Base-by-base conservation (phyloP, 2,797 vertebrate species). In the Sebastiscus albofasciatus region DNA sequence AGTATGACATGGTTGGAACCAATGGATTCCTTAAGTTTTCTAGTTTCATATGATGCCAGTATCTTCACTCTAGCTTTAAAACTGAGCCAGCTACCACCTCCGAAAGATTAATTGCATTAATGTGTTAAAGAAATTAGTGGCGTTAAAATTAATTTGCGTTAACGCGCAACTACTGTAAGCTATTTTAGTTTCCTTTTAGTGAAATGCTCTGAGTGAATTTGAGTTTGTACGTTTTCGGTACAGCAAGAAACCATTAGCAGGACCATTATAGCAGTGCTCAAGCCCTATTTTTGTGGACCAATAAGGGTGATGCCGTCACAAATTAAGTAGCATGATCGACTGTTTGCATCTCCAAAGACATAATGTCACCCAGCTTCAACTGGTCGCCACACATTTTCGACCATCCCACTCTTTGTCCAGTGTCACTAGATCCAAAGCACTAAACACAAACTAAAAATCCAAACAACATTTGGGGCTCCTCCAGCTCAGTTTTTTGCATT, bases 1-100 rank as follows among this genome's bases (percentile, higher is more conserved):
- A 49, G 46, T 20, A 49, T 0, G 46, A 49, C 46, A 46, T 18
- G 0, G 42, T 46, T 0, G 42, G 42, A 8, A 46, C 42, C 42
- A 46, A 18, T 20, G 42, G 42, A 20, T 46, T 46, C 42, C 42
- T 46, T 20, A 46, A 20, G 42, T 46, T 46, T 46, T 46, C 42
- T 49, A 49, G 18, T 49, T 49, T 49, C 46, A 49, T 49, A 49
- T 49, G 46, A 49, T 49, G 18, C 46, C 46, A 49, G 46, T 49
- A n/a, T 49, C 46, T n/a, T 49, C 46, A 49, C 46, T 20, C 46
- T 49, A n/a, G 46, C 46, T 49, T 49, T 49, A 20, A 49, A 49
- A 49, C 18, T 8, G 46, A 52, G 46, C 46, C 46, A 9, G 46
- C 46, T 52, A 9, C 46, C 8, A 52, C 46, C 18, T 9, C 46